Conservation (phyloP, 2,888 invertebrate species). For the Drosophila putrida region DNA sequence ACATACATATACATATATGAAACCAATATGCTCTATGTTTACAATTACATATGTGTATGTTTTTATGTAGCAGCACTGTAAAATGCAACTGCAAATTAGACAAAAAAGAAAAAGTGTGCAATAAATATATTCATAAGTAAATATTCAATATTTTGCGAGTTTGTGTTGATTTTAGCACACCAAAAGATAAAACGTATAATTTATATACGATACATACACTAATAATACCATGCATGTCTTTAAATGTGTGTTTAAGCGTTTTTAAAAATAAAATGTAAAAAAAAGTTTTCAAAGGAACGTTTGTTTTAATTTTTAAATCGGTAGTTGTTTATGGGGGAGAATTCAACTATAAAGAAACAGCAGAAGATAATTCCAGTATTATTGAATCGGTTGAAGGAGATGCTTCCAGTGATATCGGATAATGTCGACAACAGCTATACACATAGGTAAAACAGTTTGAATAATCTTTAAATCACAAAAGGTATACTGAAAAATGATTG, state of each 20-base stretch:
- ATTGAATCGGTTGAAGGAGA: neutral
- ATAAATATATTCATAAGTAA: slow-evolving; percentile 18
- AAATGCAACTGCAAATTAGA: slow-evolving; percentile 13
- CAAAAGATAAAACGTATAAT: slow-evolving; percentile 35
- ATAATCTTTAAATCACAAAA: neutral
- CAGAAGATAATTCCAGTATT: neutral
- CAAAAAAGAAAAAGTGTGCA: slow-evolving; percentile 31
- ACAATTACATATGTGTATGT: slow-evolving; percentile 13
- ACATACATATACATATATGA: slow-evolving; percentile 4
- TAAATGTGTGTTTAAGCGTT: slow-evolving; percentile 33
- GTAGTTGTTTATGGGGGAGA: neutral
- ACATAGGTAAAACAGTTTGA: too few species aligned
- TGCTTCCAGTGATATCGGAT: too few species aligned
- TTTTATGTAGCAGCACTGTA: slow-evolving; percentile 19
- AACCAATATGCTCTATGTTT: slow-evolving; percentile 9
- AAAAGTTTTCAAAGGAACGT: neutral
- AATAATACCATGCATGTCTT: slow-evolving; percentile 29
- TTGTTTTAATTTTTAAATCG: neutral
- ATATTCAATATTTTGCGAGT: slow-evolving; percentile 35
- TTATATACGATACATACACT: slow-evolving; percentile 41
- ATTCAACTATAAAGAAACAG: neutral
- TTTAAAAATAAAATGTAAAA: slow-evolving; percentile 31
- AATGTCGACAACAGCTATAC: too few species aligned
- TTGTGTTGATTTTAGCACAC: slow-evolving; percentile 40
- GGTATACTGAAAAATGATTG: slow-evolving; percentile 52